A percentile compares a stretch with the other conserved stretches of the same genome.
Evolutionary conservation across 2,888 invertebrate species (phyloP).

Genomic region (Invenusta paracnida): DNA sequence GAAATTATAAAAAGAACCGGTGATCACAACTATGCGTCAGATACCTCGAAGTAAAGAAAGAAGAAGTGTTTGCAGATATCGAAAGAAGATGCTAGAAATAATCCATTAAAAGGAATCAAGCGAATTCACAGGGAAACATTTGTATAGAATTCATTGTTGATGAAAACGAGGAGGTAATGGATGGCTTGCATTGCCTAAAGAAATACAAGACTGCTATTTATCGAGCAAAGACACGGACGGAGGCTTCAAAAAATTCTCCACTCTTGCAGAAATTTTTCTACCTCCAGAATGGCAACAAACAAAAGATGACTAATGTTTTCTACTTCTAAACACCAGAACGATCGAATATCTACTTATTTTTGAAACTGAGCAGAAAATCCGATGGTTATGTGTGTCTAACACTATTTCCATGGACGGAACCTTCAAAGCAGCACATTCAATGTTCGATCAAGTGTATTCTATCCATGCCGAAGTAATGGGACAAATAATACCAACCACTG

Average conservation of each 20-base stretch:
- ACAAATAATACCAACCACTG: no score
- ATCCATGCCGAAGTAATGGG: no score
- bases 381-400: no score
- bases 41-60: not conserved
- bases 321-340: no score
- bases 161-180: not conserved
- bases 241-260: not conserved
- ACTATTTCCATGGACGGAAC: no score
- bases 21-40: not conserved
- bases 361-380: no score
- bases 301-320: no score
- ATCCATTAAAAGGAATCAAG: not conserved
- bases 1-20: not conserved
- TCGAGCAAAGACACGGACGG: not conserved
- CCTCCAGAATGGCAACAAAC: not conserved
- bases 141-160: not conserved
- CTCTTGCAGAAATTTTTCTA: not conserved
- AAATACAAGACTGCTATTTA: not conserved
- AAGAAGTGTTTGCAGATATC: not conserved
- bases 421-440: no score
- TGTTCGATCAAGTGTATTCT: no score
- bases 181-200: not conserved
- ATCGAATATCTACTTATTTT: no score
- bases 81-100: not conserved
- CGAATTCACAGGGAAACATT: not conserved